These are phyloP conservation scores for Trogon surrucura DNA, from an alignment of 2,113 vertebrate genomes.

Conservation along the genomic window DNA sequence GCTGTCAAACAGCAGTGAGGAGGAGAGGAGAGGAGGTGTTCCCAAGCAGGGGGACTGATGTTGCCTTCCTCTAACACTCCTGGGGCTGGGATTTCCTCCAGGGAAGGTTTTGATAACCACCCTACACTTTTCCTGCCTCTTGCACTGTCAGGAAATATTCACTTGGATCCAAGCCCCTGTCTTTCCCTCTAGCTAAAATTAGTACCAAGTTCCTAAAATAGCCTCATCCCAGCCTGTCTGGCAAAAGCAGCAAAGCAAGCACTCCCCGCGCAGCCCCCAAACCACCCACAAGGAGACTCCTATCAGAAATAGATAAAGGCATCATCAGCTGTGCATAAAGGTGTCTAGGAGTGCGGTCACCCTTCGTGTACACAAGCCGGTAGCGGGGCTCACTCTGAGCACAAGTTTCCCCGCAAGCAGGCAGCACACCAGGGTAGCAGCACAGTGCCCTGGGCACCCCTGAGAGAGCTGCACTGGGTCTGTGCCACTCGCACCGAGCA, in stretches of 20 bases:
- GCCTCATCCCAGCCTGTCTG: not conserved
- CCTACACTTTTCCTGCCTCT: not conserved
- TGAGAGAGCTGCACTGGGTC: not conserved
- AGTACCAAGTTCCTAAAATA: constrained; percentile 27
- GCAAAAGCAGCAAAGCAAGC: not conserved
- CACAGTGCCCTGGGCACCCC: not conserved
- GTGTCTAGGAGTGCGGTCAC: not conserved
- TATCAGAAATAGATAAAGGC: not conserved
- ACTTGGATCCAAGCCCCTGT: not conserved
- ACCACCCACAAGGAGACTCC: not conserved
- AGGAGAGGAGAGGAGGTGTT: not conserved
- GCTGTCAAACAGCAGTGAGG: not conserved
- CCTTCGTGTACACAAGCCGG: not conserved
- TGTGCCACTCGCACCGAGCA: not conserved
- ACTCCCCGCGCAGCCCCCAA: not conserved
- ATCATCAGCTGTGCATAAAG: not conserved
- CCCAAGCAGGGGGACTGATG: not conserved
- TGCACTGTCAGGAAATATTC: constrained; percentile 19
- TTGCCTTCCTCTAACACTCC: not conserved
- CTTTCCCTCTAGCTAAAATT: constrained; percentile 25
- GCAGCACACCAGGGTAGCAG: not conserved
- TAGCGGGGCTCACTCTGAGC: not conserved
- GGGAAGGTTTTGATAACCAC: constrained; percentile 14
- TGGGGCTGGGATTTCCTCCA: not conserved
- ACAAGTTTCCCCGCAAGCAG: not conserved